Base-by-base conservation (phyloP, 2,797 vertebrate genomes). In the Sebastes glaucus region DNA sequence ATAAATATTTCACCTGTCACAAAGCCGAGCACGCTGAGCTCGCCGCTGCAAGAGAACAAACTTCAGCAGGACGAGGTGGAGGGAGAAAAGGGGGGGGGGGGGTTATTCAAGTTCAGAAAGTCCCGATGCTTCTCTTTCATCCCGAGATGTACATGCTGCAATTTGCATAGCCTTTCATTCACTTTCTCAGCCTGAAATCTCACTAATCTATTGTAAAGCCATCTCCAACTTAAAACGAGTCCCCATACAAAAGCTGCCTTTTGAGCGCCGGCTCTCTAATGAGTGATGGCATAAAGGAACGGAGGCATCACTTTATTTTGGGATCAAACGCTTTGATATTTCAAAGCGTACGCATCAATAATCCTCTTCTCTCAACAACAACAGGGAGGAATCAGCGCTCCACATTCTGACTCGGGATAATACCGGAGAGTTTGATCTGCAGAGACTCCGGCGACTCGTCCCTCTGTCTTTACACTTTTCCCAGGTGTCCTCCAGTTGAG, bases 1-100 rank as follows among this genome's bases (percentile, higher is more conserved):
- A 84, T 85, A 81, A 91, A 90, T 85, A 88, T 88, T 90, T 92
- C 85, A 88, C 89, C 88, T 88, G 87, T 86, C 86, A 88, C 88
- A 85, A 77, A 82, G 86, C 49, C 46, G 35, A 60, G 77, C 71
- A 46, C 1, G 56, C 75, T 27, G 76, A 62, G 69, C 61, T 69
- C n/a, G 23, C 28, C 22, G 30, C 78, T 56, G 63, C 20, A 33
- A 33, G 42, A 74, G 69, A 52, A 68, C 33, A 63, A 86, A 80
- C 73, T 71, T 77, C 38, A 42, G 42, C 42, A 7, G 65, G 68
- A 74, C 63, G 72, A 70, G 80, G 35, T 20, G 57, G 56, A 28
- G 32, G 33, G 35, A 42, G 38, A 42, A n/a, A 38, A 13, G 35
- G 11, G 8, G 0, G 11, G 2, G 27, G 76, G 49, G 52, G 52